These are phyloP conservation scores for Corbicula japonica DNA, from an alignment of 2,888 invertebrate genomes.

Conservation along the genomic window DNA sequence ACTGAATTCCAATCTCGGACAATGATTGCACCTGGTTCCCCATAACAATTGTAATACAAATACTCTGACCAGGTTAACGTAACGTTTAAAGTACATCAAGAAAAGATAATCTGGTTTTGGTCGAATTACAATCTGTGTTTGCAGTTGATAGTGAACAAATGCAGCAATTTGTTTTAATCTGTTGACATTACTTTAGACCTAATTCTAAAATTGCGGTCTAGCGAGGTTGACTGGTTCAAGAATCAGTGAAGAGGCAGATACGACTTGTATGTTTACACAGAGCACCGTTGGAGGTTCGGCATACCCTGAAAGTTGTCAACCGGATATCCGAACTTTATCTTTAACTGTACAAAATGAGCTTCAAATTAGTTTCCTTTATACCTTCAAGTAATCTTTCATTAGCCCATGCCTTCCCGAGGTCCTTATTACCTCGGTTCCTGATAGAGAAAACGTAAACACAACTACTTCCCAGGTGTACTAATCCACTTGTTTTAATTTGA, in stretches of 20 bases:
- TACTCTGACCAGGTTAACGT: too few relatives aligned
- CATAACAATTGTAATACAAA: too few relatives aligned
- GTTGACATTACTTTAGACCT: too few relatives aligned
- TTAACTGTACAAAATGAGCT: slow-evolving; percentile 27
- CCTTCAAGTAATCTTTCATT: slow-evolving; percentile 2
- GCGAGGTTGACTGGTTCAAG: slow-evolving; percentile 18
- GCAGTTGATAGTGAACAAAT: too few relatives aligned
- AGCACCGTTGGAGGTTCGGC: slow-evolving; percentile 20
- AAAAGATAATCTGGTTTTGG: too few relatives aligned
- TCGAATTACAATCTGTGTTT: too few relatives aligned
- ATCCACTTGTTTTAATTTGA: background rate
- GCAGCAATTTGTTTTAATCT: too few relatives aligned
- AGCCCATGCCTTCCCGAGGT: slow-evolving; percentile 2
- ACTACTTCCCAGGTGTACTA: slow-evolving; percentile 19
- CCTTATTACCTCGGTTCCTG: background rate
- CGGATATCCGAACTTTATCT: slow-evolving; percentile 17
- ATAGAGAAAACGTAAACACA: slow-evolving; percentile 7
- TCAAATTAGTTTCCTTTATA: slow-evolving; percentile 20
- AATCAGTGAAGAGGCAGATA: slow-evolving; percentile 7
- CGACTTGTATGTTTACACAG: slow-evolving; percentile 14
- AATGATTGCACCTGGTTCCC: too few relatives aligned
- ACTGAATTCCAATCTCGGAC: too few relatives aligned
- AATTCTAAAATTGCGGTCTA: too few relatives aligned
- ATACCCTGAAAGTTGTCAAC: slow-evolving; percentile 11
- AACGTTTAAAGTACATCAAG: too few relatives aligned